Evolutionary conservation across 2,113 vertebrate genomes (phyloP), one percentile per base, ranked within the genome.

Genomic region (Rallus limicola): DNA sequence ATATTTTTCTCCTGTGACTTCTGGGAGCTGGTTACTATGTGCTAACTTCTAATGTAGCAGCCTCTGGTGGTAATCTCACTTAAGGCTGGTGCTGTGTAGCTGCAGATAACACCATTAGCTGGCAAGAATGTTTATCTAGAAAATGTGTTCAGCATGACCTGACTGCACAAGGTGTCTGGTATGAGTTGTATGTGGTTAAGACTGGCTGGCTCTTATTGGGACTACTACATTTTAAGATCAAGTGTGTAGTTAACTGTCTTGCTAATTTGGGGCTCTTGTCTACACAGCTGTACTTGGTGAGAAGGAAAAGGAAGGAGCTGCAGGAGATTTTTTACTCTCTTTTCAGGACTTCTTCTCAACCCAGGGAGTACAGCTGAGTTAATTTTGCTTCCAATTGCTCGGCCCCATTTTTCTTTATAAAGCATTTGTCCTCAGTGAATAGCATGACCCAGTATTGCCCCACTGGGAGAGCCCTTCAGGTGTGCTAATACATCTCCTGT

Each of bases 401-500:
- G 70, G 50, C n/a, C 28, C 14, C 21, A 7, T 21, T 89, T 89
- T 90, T 46, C 24, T 50, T 55, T 14, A 40, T 9, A 4, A 60
- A 72, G 2, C 10, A 0, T 34, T 82, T 64, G 33, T 20, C 88
- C 53, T 71, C 16, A 4, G 25, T 19, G 29, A 48, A 23, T 24
- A 38, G 19, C 5, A 17, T 13, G 34, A 36, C 23, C 24, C 40
- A 19, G 50, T 34, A 21, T 76, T 80, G 67, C 74, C 83, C 23
- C 16, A 36, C 3, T 8, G 70, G 40, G 62, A 62, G 58, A 75
- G 21, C 20, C 40, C 16, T 82, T 20, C 42, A 25, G 15, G 13
- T n/a, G 76, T 71, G 42, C 16, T 63, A 3, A 2, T 20, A 11
- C 19, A 25, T 19, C 7, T 13, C 14, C 0, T 26, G 3, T 46